Evolutionary conservation across 2,888 invertebrate species (phyloP).

Genomic region (Acanthoscelides obtectus): DNA sequence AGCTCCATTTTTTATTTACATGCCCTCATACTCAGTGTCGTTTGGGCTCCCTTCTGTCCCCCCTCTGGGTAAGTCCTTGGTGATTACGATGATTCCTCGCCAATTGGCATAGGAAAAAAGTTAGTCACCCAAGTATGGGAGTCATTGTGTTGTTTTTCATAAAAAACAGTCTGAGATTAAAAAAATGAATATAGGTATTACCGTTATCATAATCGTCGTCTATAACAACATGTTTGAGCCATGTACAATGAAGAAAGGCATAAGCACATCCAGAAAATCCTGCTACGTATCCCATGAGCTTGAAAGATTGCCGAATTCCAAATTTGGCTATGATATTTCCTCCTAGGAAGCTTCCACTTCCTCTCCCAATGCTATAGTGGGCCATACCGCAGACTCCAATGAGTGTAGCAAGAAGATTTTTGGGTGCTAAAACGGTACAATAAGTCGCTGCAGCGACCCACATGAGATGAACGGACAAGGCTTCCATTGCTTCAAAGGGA

Average conservation of each 20-base stretch:
- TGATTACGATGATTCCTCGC: neutral
- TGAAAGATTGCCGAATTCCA: conserved; percentile 72
- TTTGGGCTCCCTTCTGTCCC: too few relatives aligned
- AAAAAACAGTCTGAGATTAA: too few relatives aligned
- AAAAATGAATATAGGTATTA: conserved; percentile 2
- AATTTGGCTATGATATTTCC: conserved; percentile 71
- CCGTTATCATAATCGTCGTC: conserved; percentile 21
- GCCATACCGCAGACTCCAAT: conserved; percentile 86
- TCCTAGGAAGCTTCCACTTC: conserved; percentile 77
- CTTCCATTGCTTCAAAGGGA: conserved; percentile 83
- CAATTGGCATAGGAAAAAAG: too few relatives aligned
- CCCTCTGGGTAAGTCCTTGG: too few relatives aligned
- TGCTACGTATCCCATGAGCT: conserved; percentile 72
- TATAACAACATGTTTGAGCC: conserved; percentile 59
- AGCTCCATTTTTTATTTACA: too few relatives aligned
- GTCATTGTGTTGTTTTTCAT: too few relatives aligned
- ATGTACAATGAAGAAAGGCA: conserved; percentile 65
- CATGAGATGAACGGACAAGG: conserved; percentile 80
- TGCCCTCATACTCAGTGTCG: too few relatives aligned
- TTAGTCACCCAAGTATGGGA: too few relatives aligned
- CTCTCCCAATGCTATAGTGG: conserved; percentile 81
- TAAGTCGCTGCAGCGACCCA: conserved; percentile 89
- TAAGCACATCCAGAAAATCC: conserved; percentile 68
- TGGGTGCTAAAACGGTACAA: conserved; percentile 78
- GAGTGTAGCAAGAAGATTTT: conserved; percentile 76